Evolutionary conservation across 2,797 vertebrate species (phyloP).

Genomic region (Macroramphosus scolopax): DNA sequence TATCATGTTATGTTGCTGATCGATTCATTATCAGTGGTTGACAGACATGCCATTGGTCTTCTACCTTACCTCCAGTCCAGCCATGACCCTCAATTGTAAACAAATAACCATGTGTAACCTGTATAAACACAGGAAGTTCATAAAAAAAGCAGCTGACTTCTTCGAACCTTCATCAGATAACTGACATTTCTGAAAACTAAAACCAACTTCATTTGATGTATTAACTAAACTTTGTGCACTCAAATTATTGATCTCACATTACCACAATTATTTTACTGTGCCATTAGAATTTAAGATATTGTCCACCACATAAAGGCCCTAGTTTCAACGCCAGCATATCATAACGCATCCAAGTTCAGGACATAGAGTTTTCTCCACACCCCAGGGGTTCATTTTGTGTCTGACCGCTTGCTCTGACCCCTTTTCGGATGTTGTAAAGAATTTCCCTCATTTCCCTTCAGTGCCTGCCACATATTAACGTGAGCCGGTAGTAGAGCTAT

Average conservation of each 20-base stretch:
- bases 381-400: constrained; percentile 1
- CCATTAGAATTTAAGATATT: neutral
- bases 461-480: constrained; percentile 6
- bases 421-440: constrained; percentile 15
- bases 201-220: no score
- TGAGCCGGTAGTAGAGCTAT: neutral
- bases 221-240: no score
- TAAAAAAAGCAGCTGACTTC: no score
- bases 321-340: neutral
- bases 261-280: no score
- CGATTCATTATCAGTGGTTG: neutral
- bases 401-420: constrained; percentile 23
- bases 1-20: neutral
- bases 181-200: no score
- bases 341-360: neutral
- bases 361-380: neutral
- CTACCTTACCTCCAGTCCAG: neutral
- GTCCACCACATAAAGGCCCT: neutral
- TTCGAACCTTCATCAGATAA: no score
- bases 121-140: no score
- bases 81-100: no score
- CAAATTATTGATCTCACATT: no score
- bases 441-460: constrained; percentile 16
- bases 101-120: no score
- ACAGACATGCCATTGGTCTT: neutral